Evolutionary conservation across 2,113 vertebrate species (phyloP).

Genomic region (Mesoclemmys tuberculata): DNA sequence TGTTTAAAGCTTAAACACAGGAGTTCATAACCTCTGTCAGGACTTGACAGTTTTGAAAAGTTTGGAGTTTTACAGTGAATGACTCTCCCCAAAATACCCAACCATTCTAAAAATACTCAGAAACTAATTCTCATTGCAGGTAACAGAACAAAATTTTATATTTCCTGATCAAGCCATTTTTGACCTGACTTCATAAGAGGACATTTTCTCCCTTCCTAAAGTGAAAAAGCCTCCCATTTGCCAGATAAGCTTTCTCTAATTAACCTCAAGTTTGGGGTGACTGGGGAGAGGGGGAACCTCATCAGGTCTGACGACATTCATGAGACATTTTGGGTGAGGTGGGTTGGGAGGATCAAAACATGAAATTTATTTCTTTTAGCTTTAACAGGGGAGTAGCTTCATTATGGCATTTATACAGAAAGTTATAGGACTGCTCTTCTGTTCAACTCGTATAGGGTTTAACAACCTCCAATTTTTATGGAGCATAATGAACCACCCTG

Average conservation of each 20-base stretch:
- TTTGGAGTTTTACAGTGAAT: background rate
- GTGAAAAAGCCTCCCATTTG: background rate
- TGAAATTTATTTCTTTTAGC: background rate
- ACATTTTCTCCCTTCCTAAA: too few relatives aligned
- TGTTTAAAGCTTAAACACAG: background rate
- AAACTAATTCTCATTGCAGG: background rate
- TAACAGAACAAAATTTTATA: background rate
- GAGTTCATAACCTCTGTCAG: background rate
- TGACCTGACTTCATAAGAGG: background rate
- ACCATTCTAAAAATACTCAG: background rate
- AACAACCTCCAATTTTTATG: background rate
- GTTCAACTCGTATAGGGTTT: background rate
- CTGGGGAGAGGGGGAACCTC: too few relatives aligned
- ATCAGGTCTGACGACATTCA: background rate
- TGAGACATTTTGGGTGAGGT: too few relatives aligned
- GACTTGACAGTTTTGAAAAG: background rate
- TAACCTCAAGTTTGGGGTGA: background rate
- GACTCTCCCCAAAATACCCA: background rate
- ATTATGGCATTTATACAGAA: background rate
- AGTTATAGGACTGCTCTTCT: background rate
- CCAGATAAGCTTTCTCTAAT: background rate
- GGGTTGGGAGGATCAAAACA: background rate
- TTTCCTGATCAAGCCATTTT: background rate
- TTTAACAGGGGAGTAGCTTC: background rate
- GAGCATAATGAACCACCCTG: too few relatives aligned